phyloP scores from a whole-genome alignment of 2,113 vertebrate genomes.

The Atherinomorus stipes region DNA sequence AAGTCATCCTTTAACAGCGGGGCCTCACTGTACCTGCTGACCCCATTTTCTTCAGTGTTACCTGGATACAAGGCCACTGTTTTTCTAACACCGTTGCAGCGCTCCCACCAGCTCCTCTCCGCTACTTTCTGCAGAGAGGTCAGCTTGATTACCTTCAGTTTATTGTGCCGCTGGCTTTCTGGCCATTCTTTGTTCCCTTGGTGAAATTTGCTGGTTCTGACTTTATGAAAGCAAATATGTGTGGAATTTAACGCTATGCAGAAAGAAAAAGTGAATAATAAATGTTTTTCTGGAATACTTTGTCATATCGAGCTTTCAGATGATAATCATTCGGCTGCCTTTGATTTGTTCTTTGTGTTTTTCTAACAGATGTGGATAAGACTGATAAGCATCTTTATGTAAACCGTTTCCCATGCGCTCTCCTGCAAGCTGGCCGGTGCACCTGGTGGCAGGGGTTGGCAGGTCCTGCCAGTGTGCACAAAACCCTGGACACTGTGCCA shows the following conservation, averaged over 20 bases:
- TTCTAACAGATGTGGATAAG: slow-evolving; percentile 37
- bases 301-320: neutral
- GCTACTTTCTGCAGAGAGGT: slow-evolving; percentile 16
- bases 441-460: slow-evolving; percentile 43
- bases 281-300: slow-evolving; percentile 12
- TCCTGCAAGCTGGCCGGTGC: slow-evolving; percentile 34
- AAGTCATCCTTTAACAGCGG: slow-evolving; percentile 30
- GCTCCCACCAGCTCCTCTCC: slow-evolving; percentile 28
- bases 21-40: slow-evolving; percentile 22
- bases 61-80: slow-evolving; percentile 65
- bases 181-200: neutral
- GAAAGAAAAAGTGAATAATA: neutral
- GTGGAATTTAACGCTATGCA: neutral
- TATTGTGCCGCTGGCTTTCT: slow-evolving; percentile 21
- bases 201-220: neutral
- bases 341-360: slow-evolving; percentile 11
- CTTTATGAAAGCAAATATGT: neutral
- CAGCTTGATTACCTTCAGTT: slow-evolving; percentile 13
- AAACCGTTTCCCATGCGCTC: slow-evolving; percentile 55
- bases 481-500: slow-evolving; percentile 39
- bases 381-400: slow-evolving; percentile 37
- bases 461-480: slow-evolving; percentile 42
- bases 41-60: slow-evolving; percentile 40
- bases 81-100: slow-evolving; percentile 63
- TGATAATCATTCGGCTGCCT: slow-evolving; percentile 7